Conservation (phyloP, 2,797 vertebrate genomes). For the Chiloscyllium punctatum region DNA sequence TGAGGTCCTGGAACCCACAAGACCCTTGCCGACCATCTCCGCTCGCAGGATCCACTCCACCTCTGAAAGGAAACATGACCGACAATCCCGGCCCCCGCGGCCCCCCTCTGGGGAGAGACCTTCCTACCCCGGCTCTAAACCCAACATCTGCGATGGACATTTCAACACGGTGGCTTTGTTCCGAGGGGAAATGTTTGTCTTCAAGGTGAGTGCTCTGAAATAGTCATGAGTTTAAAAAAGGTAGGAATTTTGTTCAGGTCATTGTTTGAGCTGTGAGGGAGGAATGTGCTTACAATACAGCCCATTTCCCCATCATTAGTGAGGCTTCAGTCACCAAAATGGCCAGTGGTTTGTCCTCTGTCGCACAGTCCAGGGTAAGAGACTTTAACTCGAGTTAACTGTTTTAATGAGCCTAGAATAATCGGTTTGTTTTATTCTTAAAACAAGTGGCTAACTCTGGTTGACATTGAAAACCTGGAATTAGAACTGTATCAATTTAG, state of each 20-base stretch:
- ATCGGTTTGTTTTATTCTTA: too few species aligned
- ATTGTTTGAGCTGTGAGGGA: too few species aligned
- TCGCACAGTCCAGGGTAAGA: too few species aligned
- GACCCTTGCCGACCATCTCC: conserved; percentile 84
- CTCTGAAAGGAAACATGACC: conserved; percentile 79
- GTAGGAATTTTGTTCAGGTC: background rate
- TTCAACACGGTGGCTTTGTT: conserved; percentile 97
- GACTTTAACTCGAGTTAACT: too few species aligned
- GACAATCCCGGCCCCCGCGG: conserved; percentile 73
- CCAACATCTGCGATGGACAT: conserved; percentile 94
- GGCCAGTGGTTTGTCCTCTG: too few species aligned
- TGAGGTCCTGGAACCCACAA: conserved; percentile 86
- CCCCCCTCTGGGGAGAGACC: conserved; percentile 80
- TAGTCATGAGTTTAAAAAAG: background rate
- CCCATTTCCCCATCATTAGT: too few species aligned
- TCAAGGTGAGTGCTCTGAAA: conserved; percentile 71
- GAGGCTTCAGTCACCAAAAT: too few species aligned
- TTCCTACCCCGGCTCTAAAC: conserved; percentile 75
- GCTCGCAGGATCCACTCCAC: conserved; percentile 79
- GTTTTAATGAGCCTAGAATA: too few species aligned
- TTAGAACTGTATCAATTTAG: too few species aligned
- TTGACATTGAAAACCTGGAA: too few species aligned
- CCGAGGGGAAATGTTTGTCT: conserved; percentile 96
- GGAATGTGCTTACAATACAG: too few species aligned
- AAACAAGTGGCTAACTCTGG: too few species aligned